Conservation (phyloP, 2,113 vertebrate genomes). For the Willisornis vidua region DNA sequence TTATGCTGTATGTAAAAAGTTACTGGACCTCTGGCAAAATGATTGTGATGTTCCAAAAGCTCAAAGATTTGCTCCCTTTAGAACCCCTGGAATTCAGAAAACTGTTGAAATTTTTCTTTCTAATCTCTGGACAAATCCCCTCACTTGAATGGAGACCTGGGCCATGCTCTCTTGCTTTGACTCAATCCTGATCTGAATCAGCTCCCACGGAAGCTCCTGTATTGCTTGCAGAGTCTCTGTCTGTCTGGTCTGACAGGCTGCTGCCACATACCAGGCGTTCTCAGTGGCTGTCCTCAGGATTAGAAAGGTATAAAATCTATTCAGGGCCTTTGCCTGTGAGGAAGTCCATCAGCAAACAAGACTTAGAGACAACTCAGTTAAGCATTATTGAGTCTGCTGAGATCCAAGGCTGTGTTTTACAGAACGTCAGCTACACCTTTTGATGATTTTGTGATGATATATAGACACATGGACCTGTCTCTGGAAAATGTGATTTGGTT, state of each 20-base stretch:
- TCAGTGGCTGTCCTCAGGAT: background rate
- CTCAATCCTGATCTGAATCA: background rate
- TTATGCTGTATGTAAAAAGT: background rate
- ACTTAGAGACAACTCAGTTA: background rate
- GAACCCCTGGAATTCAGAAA: background rate
- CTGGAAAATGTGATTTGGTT: background rate
- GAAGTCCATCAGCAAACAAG: background rate
- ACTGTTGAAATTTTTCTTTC: background rate
- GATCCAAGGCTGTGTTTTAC: background rate
- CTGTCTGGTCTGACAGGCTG: background rate
- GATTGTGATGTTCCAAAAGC: background rate
- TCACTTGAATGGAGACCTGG: background rate
- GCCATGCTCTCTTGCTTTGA: background rate
- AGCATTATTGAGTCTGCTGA: background rate
- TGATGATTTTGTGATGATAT: background rate
- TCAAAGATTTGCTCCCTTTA: background rate
- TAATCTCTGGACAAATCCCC: background rate
- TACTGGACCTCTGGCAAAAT: background rate
- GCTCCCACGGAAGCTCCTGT: background rate
- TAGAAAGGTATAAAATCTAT: background rate
- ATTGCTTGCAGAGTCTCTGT: background rate
- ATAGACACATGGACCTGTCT: background rate
- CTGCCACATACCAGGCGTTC: background rate
- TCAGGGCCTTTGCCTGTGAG: background rate
- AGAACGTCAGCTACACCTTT: background rate